Base-by-base conservation (phyloP, 2,113 vertebrate species). In the Cyprinodon variegatus region DNA sequence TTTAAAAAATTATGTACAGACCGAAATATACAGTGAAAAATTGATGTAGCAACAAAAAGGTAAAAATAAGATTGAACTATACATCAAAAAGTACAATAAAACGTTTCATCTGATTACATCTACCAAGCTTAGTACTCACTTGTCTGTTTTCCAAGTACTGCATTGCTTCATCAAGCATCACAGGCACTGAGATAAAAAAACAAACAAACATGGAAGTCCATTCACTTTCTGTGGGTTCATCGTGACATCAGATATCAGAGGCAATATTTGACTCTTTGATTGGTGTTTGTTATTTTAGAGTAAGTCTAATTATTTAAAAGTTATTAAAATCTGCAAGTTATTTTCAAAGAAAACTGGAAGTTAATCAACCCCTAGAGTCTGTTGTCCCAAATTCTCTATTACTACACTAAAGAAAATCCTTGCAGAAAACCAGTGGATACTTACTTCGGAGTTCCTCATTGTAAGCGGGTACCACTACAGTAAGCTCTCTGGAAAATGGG, bases 161-260 rank as follows among this genome's bases (percentile, higher is more conserved):
- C 93, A 98, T 91, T 38, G 97, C 95, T 95, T 99, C 98, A 85
- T 98, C 95, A 96, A 99, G 94, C 98, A 99, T 99, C 70, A 96
- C 88, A 81, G 98, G 97, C 85, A 99, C 98, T 99, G 88, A 22
- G 93, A 87, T 12, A 22, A 70, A 71, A 71, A 90, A 45, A 82
- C 12, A 40, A 15, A 80, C 8, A 77, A 5, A 64, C 1, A 37
- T 11, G 11, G 76, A 36, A 64, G 48, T 17, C 40, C 7, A 29
- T 43, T 11, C 45, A 65, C 50, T 46, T 41, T 45, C n/a, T 62
- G 45, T 13, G 65, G 13, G 69, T 68, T 45, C 43, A 29, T 20
- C 13, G 11, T 76, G 14, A 72, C 11, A 48, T 8, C 13, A 76
- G 0, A 12, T 1, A 20, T 11, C 6, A 20, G 1, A 11, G 6